Conservation (phyloP, 2,888 invertebrate species). For the Tanytarsus gracilentus region DNA sequence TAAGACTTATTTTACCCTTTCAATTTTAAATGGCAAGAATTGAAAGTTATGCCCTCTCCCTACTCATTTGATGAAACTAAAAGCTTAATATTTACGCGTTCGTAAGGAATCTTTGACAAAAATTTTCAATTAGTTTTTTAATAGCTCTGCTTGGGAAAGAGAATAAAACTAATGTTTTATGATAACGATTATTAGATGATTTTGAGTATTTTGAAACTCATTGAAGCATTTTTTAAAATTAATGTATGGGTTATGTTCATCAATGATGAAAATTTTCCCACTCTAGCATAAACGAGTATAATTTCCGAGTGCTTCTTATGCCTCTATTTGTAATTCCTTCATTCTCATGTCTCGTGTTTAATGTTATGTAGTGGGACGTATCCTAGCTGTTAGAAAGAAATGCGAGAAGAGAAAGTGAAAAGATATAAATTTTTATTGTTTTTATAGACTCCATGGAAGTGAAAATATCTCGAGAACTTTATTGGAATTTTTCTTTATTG, state of each 20-base stretch:
- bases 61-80: too few species aligned
- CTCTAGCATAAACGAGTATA: not conserved
- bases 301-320: not conserved
- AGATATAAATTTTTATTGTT: conserved; percentile 12
- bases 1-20: too few species aligned
- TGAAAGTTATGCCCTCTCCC: too few species aligned
- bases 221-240: too few species aligned
- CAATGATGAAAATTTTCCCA: not conserved
- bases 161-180: conserved; percentile 17
- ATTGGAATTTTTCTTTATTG: conserved; percentile 9
- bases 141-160: not conserved
- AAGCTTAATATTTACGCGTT: not conserved
- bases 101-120: not conserved
- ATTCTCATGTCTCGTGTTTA: too few species aligned
- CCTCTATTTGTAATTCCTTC: not conserved
- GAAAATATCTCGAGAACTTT: conserved; percentile 14
- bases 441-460: conserved; percentile 23
- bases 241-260: not conserved
- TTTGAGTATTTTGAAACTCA: too few species aligned
- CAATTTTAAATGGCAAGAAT: too few species aligned
- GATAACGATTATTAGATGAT: conserved; percentile 12
- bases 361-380: too few species aligned
- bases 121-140: conserved; percentile 27
- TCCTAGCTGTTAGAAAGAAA: too few species aligned
- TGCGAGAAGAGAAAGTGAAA: not conserved